A percentile compares a stretch with the other conserved stretches of the same genome.
Evolutionary conservation across 2,888 invertebrate genomes (phyloP).

Genomic region (Pandemis cinnamomeana): DNA sequence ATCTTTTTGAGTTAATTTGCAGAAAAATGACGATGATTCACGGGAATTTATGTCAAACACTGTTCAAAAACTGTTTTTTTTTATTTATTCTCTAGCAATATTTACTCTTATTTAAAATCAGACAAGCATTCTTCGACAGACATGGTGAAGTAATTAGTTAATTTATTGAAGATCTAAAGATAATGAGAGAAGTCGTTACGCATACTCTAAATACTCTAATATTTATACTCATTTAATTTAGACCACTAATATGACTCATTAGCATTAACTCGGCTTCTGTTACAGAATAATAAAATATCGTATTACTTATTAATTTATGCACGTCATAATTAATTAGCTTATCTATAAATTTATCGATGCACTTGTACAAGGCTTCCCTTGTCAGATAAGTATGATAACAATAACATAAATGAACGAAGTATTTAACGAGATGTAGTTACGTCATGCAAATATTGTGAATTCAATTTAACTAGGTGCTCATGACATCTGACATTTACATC

Average conservation of each 20-base stretch:
- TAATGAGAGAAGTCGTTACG: not conserved
- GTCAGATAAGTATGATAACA: conserved; percentile 14
- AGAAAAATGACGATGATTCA: not conserved
- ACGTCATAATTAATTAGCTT: conserved; percentile 21
- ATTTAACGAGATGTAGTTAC: not conserved
- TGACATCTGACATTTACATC: not conserved
- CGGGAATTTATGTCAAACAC: not conserved
- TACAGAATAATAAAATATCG: not conserved
- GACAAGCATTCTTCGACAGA: not conserved
- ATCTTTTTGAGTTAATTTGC: too few relatives aligned
- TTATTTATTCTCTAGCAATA: not conserved
- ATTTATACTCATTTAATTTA: too few relatives aligned
- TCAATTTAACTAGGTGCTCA: not conserved
- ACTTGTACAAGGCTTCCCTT: conserved; percentile 19
- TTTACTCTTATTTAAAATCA: not conserved
- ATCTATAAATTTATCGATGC: conserved; percentile 32
- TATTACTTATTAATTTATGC: not conserved
- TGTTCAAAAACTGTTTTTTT: not conserved
- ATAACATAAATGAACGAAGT: not conserved
- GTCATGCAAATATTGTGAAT: not conserved
- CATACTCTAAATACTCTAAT: too few relatives aligned
- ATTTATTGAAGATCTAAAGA: not conserved
- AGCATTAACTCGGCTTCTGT: not conserved
- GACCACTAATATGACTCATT: not conserved
- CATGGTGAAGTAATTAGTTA: not conserved